Evolutionary conservation across 1,140 invertebrate species (phyloP).

Genomic region (Penaeus japonicus): DNA sequence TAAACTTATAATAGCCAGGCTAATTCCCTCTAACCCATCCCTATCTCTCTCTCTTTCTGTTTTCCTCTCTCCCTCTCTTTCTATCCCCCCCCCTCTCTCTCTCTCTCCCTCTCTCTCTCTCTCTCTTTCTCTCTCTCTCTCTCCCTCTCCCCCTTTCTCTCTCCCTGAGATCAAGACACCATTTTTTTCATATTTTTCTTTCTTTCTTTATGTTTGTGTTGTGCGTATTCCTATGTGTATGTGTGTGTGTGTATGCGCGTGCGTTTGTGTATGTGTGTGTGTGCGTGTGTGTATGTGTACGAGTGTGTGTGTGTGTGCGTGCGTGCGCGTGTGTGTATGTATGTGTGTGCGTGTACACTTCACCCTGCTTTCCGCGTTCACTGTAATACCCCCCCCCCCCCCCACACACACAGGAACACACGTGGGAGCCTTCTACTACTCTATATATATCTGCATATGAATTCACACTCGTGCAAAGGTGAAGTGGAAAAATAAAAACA

Average conservation of each 20-base stretch:
- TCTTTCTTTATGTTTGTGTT: not conserved
- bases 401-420: too few relatives aligned
- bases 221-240: not conserved
- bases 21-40: too few relatives aligned
- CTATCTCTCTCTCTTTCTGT: too few relatives aligned
- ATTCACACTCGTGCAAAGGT: too few relatives aligned
- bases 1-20: too few relatives aligned
- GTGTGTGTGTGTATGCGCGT: not conserved
- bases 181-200: not conserved
- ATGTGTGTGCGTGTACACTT: not conserved
- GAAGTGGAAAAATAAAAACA: too few relatives aligned
- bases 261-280: not conserved
- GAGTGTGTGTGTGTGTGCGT: constrained; percentile 17
- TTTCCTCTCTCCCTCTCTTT: too few relatives aligned
- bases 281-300: not conserved
- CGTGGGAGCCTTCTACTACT: too few relatives aligned
- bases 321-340: constrained; percentile 3
- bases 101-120: not conserved
- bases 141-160: not conserved
- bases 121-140: not conserved
- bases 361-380: too few relatives aligned
- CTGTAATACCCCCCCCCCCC: too few relatives aligned
- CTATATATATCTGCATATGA: too few relatives aligned
- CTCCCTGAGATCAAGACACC: not conserved
- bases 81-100: not conserved